These are phyloP conservation scores for Sinocyclocheilus rhinocerous DNA, from an alignment of 2,113 vertebrate genomes.

Conservation along the genomic window DNA sequence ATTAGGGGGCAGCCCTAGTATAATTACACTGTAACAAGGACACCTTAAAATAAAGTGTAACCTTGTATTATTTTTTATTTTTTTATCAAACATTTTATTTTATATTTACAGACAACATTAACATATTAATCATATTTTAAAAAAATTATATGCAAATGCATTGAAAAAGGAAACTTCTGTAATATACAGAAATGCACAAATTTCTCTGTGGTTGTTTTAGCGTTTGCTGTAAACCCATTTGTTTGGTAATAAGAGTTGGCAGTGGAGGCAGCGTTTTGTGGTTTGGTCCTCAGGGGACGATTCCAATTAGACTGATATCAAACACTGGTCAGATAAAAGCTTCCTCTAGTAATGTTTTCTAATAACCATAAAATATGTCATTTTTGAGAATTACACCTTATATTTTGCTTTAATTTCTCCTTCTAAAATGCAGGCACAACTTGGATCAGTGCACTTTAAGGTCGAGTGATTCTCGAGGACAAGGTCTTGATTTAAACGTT, in stretches of 20 bases:
- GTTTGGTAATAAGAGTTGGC: constrained; percentile 7
- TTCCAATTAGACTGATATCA: constrained; percentile 36
- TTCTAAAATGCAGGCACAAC: background rate
- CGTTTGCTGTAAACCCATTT: constrained; percentile 19
- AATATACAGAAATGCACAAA: background rate
- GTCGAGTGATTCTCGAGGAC: background rate
- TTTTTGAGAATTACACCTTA: background rate
- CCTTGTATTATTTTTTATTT: background rate
- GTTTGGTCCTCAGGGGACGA: constrained; percentile 20
- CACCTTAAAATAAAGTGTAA: too few species aligned
- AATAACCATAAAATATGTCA: background rate
- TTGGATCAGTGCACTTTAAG: background rate
- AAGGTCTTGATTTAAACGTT: constrained; percentile 39
- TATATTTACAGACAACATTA: background rate
- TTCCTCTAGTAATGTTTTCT: background rate
- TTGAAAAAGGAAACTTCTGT: too few species aligned
- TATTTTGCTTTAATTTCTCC: background rate
- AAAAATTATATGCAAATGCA: background rate
- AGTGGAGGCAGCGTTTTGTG: background rate
- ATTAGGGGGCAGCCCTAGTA: too few species aligned
- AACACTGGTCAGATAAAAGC: constrained; percentile 34
- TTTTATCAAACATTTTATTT: background rate
- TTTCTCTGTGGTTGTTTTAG: background rate
- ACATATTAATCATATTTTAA: background rate
- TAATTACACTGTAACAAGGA: too few species aligned